Conservation (phyloP, 1,140 invertebrate species). For the Pogonomyrmex barbatus region DNA sequence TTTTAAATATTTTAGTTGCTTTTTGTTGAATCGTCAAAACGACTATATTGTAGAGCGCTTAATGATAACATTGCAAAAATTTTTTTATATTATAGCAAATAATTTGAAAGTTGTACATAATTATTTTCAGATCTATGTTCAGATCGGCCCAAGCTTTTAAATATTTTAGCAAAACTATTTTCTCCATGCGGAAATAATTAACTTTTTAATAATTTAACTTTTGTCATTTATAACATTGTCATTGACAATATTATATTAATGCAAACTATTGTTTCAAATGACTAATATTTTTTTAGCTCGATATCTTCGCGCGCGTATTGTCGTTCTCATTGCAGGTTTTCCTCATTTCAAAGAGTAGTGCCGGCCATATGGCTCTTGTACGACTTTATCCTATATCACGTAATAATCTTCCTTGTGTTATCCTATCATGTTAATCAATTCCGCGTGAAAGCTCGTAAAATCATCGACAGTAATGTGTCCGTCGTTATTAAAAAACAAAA, state of each 20-base stretch:
- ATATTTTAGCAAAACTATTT: too few relatives aligned
- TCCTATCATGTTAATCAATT: constrained; percentile 43
- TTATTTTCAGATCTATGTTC: too few relatives aligned
- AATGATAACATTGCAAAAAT: too few relatives aligned
- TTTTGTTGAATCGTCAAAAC: too few relatives aligned
- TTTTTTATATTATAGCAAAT: too few relatives aligned
- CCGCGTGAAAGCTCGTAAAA: background rate
- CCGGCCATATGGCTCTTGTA: constrained; percentile 64
- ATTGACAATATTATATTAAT: constrained; percentile 2
- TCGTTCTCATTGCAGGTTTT: constrained; percentile 52
- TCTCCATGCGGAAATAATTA: background rate
- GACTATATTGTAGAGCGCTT: too few relatives aligned
- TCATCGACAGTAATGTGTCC: background rate
- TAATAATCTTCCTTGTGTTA: constrained; percentile 1
- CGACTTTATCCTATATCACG: constrained; percentile 34
- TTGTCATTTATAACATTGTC: background rate
- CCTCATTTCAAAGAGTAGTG: constrained; percentile 65
- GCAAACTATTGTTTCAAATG: background rate
- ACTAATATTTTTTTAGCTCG: constrained; percentile 32
- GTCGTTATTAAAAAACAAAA: constrained; percentile 29
- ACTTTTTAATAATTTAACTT: too few relatives aligned
- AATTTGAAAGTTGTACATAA: too few relatives aligned
- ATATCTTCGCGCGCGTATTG: constrained; percentile 38
- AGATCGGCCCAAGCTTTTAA: too few relatives aligned
- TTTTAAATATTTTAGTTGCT: too few relatives aligned